phyloP scores from a whole-genome alignment of 2,888 invertebrate genomes.

The Gryllus longicercus region DNA sequence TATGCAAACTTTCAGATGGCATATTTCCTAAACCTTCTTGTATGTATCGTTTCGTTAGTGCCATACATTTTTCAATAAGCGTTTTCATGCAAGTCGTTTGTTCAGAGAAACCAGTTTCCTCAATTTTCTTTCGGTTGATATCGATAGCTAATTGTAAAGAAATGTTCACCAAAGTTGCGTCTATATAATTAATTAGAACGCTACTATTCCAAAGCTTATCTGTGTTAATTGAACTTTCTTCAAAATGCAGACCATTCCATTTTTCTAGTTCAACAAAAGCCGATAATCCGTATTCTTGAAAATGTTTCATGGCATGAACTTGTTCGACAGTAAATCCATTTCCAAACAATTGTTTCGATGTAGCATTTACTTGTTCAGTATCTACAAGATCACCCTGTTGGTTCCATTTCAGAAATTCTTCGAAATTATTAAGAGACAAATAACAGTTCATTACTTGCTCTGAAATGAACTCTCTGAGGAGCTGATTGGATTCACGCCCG shows the following conservation, averaged over 20 bases:
- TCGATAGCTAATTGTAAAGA: constrained; percentile 9
- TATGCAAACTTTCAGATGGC: constrained; percentile 62
- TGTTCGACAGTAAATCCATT: constrained; percentile 50
- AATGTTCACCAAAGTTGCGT: constrained; percentile 59
- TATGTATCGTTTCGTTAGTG: constrained; percentile 49
- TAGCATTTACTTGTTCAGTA: constrained; percentile 43
- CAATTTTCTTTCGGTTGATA: background rate
- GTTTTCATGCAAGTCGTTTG: constrained; percentile 20
- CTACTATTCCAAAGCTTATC: constrained; percentile 60
- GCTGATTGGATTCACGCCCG: no score
- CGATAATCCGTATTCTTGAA: constrained; percentile 52
- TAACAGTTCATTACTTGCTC: constrained; percentile 65
- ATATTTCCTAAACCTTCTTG: constrained; percentile 62
- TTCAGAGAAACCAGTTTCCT: background rate
- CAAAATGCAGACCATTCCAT: no score
- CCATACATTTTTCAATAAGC: constrained; percentile 40
- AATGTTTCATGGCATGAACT: constrained; percentile 52
- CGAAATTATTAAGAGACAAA: constrained; percentile 68
- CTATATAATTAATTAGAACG: constrained; percentile 58
- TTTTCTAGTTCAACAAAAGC: constrained; percentile 49
- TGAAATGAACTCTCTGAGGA: no score
- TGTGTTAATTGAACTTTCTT: constrained; percentile 37
- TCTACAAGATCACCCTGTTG: constrained; percentile 47
- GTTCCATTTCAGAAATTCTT: constrained; percentile 57
- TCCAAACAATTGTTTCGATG: constrained; percentile 40